These are phyloP conservation scores for Archivesica marissinica DNA, from an alignment of 1,140 invertebrate genomes.

Conservation along the genomic window DNA sequence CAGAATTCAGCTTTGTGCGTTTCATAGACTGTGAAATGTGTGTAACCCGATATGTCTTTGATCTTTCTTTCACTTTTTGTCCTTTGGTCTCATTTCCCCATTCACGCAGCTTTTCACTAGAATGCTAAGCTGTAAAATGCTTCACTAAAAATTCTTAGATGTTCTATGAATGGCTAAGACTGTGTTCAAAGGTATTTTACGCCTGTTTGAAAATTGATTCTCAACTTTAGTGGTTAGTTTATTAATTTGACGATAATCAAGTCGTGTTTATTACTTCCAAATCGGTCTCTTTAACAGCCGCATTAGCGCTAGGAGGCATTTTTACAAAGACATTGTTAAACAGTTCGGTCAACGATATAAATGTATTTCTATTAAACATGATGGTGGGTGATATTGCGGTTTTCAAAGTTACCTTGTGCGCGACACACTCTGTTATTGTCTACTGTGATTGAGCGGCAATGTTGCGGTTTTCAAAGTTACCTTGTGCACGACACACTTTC, in stretches of 20 bases:
- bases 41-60: constrained; percentile 42
- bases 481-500: too few species aligned
- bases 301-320: not conserved
- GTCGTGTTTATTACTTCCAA: constrained; percentile 9
- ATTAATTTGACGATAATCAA: constrained; percentile 48
- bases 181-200: constrained; percentile 53
- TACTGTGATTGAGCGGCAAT: too few species aligned
- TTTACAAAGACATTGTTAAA: constrained; percentile 12
- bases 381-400: too few species aligned
- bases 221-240: constrained; percentile 44
- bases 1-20: constrained; percentile 27
- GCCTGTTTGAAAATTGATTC: constrained; percentile 57
- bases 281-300: not conserved
- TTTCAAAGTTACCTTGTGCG: too few species aligned
- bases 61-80: constrained; percentile 5
- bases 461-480: too few species aligned
- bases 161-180: constrained; percentile 25
- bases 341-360: not conserved
- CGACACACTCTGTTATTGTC: too few species aligned
- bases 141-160: not conserved
- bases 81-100: constrained; percentile 13
- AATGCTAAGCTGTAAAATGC: constrained; percentile 26
- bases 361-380: too few species aligned
- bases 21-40: constrained; percentile 32
- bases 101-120: constrained; percentile 40